These are phyloP conservation scores for Hippopotamyrus pictus DNA, from an alignment of 2,797 vertebrate genomes.

Conservation along the genomic window DNA sequence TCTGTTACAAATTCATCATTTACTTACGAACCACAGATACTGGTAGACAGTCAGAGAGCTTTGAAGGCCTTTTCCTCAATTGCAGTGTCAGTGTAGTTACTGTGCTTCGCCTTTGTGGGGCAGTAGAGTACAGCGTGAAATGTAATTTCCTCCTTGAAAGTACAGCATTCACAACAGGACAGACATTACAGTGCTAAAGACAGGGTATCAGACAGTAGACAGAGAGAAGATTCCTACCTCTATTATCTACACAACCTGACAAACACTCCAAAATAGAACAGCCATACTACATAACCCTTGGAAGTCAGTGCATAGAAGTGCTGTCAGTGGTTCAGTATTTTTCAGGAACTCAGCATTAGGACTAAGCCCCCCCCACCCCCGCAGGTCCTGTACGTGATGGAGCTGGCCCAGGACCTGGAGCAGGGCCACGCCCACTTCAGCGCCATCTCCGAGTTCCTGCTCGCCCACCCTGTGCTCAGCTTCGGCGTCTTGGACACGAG, in stretches of 20 bases:
- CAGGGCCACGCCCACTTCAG: slow-evolving; percentile 87
- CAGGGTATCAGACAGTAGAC: background rate
- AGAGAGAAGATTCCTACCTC: background rate
- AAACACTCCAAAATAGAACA: background rate
- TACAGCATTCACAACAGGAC: background rate
- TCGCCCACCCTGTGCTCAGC: slow-evolving; percentile 93
- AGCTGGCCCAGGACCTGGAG: slow-evolving; percentile 86
- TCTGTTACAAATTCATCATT: background rate
- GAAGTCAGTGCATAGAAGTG: background rate
- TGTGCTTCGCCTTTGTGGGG: background rate
- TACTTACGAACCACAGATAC: background rate
- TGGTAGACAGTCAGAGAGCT: background rate
- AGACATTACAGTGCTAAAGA: background rate
- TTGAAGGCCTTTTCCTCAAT: background rate
- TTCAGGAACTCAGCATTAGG: too few relatives aligned
- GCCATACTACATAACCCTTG: background rate
- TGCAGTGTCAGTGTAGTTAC: background rate
- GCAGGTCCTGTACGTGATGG: slow-evolving; percentile 98
- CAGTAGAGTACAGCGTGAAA: background rate
- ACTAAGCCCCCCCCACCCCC: background rate
- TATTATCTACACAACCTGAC: background rate
- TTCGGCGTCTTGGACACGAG: slow-evolving; percentile 89
- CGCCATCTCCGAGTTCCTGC: slow-evolving; percentile 92
- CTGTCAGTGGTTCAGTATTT: too few relatives aligned
- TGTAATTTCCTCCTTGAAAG: background rate